phyloP scores from a whole-genome alignment of 2,797 vertebrate genomes.

The Melanotaenia nigrans region DNA sequence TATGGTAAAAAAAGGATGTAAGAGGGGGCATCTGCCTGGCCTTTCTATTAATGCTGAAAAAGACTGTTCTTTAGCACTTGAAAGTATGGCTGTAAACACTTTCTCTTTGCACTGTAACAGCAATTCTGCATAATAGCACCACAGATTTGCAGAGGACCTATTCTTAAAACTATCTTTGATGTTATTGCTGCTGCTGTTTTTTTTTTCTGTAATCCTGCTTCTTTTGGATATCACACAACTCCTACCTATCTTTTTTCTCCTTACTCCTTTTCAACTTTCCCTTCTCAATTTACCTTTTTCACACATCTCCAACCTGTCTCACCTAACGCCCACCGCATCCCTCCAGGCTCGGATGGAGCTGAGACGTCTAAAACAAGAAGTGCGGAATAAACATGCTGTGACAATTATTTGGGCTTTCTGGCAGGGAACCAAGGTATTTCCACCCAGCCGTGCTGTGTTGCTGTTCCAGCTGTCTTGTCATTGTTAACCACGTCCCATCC shows the following conservation, averaged over 20 bases:
- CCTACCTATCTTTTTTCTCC: conserved; percentile 37
- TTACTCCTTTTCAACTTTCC: conserved; percentile 33
- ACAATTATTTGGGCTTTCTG: conserved; percentile 99
- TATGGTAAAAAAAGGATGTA: conserved; percentile 63
- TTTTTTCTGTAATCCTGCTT: conserved; percentile 30
- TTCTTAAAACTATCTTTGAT: conserved; percentile 47
- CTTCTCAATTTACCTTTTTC: conserved; percentile 38
- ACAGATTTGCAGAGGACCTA: conserved; percentile 29
- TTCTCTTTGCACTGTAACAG: conserved; percentile 12
- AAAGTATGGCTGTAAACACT: conserved; percentile 23
- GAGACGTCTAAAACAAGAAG: conserved; percentile 95
- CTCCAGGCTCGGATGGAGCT: conserved; percentile 96
- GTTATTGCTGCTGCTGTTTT: conserved; percentile 52
- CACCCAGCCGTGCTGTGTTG: conserved; percentile 58
- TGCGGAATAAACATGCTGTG: conserved; percentile 94
- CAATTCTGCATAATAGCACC: conserved; percentile 28
- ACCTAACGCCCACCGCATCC: conserved; percentile 65
- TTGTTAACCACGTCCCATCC: conserved; percentile 40
- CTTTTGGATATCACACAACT: conserved; percentile 68
- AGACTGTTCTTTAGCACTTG: conserved; percentile 17
- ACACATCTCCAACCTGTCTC: conserved; percentile 54
- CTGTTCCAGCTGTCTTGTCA: conserved; percentile 65
- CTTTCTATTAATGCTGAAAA: conserved; percentile 4
- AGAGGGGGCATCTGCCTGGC: conserved; percentile 3
- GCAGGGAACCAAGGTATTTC: conserved; percentile 98